Evolutionary conservation across 2,113 vertebrate genomes (phyloP).

Genomic region (Vulpes ferrilata): DNA sequence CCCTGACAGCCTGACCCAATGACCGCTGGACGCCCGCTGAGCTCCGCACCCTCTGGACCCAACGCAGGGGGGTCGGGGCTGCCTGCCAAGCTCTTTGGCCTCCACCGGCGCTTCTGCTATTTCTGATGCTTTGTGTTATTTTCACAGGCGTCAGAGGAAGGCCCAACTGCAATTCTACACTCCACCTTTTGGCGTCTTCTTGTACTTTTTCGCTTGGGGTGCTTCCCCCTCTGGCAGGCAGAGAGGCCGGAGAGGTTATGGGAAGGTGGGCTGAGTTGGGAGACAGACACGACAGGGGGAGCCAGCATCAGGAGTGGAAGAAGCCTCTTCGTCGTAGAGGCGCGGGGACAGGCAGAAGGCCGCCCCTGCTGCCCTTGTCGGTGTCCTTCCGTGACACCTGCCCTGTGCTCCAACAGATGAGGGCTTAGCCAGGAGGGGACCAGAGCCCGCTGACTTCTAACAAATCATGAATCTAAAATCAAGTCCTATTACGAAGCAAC

Average conservation of each 20-base stretch:
- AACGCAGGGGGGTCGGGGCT: accelerated
- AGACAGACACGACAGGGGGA: too few species aligned
- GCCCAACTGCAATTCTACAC: not conserved
- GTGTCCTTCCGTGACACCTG: not conserved
- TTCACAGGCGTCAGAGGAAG: not conserved
- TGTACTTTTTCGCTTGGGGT: not conserved
- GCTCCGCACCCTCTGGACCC: not conserved
- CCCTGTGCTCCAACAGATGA: not conserved
- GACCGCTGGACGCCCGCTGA: not conserved
- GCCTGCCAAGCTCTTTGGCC: not conserved
- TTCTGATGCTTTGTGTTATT: not conserved
- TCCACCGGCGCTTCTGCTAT: not conserved
- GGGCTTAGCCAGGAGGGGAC: not conserved
- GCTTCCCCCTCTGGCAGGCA: accelerated
- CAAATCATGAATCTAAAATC: not conserved
- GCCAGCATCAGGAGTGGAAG: not conserved
- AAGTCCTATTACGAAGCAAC: not conserved
- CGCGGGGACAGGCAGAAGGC: not conserved
- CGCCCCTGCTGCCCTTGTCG: not conserved
- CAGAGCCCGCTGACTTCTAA: not conserved
- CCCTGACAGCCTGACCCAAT: too few species aligned
- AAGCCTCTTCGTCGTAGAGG: not conserved
- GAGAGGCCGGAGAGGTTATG: not conserved
- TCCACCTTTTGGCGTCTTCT: not conserved
- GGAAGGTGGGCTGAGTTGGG: not conserved